Base-by-base conservation (phyloP, 2,113 vertebrate species). In the Hippotragus niger region DNA sequence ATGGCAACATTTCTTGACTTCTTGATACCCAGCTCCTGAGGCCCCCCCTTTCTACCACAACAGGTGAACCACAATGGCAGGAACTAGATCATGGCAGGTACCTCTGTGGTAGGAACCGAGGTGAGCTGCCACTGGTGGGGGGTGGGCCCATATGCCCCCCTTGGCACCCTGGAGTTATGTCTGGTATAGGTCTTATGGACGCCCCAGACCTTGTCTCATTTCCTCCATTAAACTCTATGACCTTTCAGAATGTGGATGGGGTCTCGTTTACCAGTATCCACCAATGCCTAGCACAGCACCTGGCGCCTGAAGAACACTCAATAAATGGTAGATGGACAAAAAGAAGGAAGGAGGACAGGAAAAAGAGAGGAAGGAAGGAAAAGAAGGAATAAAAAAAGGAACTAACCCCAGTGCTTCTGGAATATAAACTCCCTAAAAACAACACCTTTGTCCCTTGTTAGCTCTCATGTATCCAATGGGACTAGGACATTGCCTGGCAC, bases 341-440 rank as follows among this genome's bases (percentile, higher is more conserved):
- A 12, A n/a, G 80, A 21, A 36, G 7, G 33, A 19, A 9, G 7
- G 6, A 9, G 4, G 9, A 50, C 9, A 31, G 25, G 53, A 13
- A 55, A 31, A 6, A 97, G 96, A 94, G 90, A 97, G 96, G 95
- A 90, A 57, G 53, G 94, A 94, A 95, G 57, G 14, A 11, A 86
- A 31, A 25, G 53, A 80, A 71, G 80, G 86, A 60, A 82, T 29
- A 31, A 53, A 88, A 85, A 85, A 78, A 84, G 1, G 62, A 96
- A 58, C 11, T 45, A 40, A 33, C n/a, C 6, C 78, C 33, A 89
- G 9, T 47, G 64, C n/a, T 45, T 21, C 19, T 10, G 31, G 17
- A 33, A 53, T 16, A 60, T 8, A 17, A 85, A 81, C 25, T 36
- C 25, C 33, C 12, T 14, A 62, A 78, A 85, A 88, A 62, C 15